Evolutionary conservation across 2,888 invertebrate species (phyloP).

Genomic region (Agrochola circellaris): DNA sequence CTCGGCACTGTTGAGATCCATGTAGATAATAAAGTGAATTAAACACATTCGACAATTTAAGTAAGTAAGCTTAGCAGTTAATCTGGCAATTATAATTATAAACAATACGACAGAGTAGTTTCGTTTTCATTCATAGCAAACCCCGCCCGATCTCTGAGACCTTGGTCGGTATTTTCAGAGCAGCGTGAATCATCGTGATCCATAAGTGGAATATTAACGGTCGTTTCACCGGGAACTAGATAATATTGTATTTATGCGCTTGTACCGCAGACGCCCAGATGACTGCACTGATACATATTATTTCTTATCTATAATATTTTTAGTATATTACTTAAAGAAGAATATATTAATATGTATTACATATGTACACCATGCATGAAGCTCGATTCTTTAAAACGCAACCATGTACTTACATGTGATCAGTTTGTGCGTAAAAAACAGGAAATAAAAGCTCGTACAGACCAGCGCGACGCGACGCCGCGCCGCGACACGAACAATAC

Average conservation of each 20-base stretch:
- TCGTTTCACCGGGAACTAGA: conserved; percentile 37
- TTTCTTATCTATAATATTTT: neutral
- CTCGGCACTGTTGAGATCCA: neutral
- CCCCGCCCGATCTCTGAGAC: conserved; percentile 39
- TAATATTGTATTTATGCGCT: conserved; percentile 31
- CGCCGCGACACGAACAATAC: too few species aligned
- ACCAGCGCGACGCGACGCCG: too few species aligned
- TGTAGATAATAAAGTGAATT: neutral
- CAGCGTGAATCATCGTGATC: conserved; percentile 45
- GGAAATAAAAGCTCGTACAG: too few species aligned
- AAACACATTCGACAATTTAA: neutral
- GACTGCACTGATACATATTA: neutral
- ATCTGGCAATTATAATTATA: conserved; percentile 17
- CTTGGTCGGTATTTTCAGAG: conserved; percentile 51
- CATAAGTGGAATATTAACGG: conserved; percentile 52
- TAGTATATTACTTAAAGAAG: neutral
- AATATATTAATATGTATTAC: neutral
- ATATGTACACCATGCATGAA: neutral
- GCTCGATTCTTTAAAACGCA: neutral
- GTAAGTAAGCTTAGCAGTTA: neutral
- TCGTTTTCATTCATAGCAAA: conserved; percentile 45
- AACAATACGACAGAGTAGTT: conserved; percentile 28
- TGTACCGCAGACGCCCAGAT: conserved; percentile 14
- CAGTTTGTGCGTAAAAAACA: neutral
- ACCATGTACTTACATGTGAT: neutral